Percentiles rank a stretch among this genome's conserved stretches.
Evolutionary conservation across 2,797 vertebrate genomes (phyloP).

Genomic region (Muraenolepis orangiensis): DNA sequence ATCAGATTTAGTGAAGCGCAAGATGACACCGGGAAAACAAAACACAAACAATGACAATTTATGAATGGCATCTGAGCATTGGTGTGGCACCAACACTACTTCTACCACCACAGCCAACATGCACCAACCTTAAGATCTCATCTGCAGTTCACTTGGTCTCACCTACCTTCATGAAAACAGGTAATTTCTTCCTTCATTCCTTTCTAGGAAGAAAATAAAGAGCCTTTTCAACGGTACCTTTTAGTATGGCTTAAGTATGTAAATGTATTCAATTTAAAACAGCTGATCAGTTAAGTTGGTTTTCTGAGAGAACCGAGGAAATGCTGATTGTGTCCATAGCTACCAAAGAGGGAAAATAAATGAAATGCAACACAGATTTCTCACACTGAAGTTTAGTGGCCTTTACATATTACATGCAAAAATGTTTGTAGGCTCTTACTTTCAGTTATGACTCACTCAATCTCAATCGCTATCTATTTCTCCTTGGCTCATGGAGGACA

Average conservation of each 20-base stretch:
- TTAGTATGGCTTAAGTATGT: too few relatives aligned
- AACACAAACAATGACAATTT: conserved; percentile 1
- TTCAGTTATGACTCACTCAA: conserved; percentile 19
- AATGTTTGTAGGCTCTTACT: conserved; percentile 17
- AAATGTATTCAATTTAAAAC: too few relatives aligned
- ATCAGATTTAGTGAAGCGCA: not conserved
- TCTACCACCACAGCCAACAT: not conserved
- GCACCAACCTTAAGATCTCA: not conserved
- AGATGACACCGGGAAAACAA: not conserved
- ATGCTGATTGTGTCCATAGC: too few relatives aligned
- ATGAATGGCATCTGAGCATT: not conserved
- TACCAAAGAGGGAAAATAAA: too few relatives aligned
- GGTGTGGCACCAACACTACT: not conserved
- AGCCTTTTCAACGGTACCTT: too few relatives aligned
- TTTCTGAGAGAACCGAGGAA: too few relatives aligned
- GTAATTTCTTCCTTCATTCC: not conserved
- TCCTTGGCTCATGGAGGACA: conserved; percentile 26
- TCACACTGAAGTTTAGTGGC: too few relatives aligned
- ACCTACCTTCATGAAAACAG: not conserved
- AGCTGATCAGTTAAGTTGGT: too few relatives aligned
- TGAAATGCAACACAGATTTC: too few relatives aligned
- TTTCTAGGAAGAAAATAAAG: not conserved
- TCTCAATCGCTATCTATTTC: conserved; percentile 8
- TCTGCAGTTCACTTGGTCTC: not conserved
- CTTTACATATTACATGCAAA: conserved; percentile 23